Evolutionary conservation across 2,113 vertebrate species (phyloP), one percentile per base, ranked within the genome.

Genomic region (Vireo altiloquus): DNA sequence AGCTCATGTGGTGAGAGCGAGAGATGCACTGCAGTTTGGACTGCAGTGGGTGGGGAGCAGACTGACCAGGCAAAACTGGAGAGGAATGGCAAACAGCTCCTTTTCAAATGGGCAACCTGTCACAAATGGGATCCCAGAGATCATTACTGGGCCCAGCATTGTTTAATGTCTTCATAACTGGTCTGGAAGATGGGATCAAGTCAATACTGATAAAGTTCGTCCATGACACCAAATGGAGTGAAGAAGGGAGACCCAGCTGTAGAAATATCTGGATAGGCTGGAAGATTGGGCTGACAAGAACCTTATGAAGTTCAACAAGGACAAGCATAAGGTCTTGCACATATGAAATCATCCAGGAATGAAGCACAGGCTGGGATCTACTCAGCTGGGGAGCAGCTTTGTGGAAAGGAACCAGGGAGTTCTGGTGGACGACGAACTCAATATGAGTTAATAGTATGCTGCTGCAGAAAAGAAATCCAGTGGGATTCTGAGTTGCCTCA

Each of bases 81-180:
- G 18, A 5, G 47, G 9, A 77, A 22, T 7, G 7, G 15, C 8
- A 33, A 59, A 37, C 22, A 37, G 9, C 27, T 77, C 33, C 22
- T 52, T 52, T 69, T 60, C 0, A 0, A 68, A 44, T 0, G 1
- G 27, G 18, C 39, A 69, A 2, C 15, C 33, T 77, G 22, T 28
- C 22, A 52, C 44, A 52, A 60, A 42, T 44, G 11, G 17, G 18
- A 50, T 52, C 14, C 21, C 46, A 44, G 22, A 42, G 27, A 28
- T 10, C 0, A 0, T 33, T 23, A 27, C 6, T 52, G 33, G 11
- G 15, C 53, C 22, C 11, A 68, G 12, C 3, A 33, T 11, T 33
- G 46, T 33, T 52, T 68, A 14, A 53, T 52, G 68, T 25, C 33
- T 44, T 69, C 25, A 3, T 27, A 44, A 44, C 7, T 37, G 46